These are phyloP conservation scores for Psilanteris sp. DNA, from an alignment of 1,140 invertebrate genomes.

Conservation along the genomic window DNA sequence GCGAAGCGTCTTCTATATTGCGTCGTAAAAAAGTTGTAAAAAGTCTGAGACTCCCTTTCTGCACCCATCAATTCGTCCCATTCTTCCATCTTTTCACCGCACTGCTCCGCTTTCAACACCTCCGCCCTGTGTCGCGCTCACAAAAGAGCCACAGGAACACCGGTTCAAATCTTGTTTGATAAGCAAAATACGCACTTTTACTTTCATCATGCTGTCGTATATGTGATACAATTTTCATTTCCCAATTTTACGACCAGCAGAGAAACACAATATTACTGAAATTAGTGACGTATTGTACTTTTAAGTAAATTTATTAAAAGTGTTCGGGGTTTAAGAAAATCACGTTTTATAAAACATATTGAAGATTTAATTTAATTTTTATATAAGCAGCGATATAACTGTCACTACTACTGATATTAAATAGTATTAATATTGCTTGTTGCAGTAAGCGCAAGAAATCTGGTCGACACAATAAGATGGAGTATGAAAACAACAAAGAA, in stretches of 20 bases:
- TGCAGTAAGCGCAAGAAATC: constrained; percentile 75
- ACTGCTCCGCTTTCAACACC: constrained; percentile 44
- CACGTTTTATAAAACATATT: too few species aligned
- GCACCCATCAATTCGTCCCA: constrained; percentile 57
- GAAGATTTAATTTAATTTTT: too few species aligned
- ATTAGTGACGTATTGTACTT: constrained; percentile 10
- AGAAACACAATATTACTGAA: constrained; percentile 24
- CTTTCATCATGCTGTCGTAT: constrained; percentile 38
- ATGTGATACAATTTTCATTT: constrained; percentile 31
- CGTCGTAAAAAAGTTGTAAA: constrained; percentile 71
- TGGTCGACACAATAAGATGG: constrained; percentile 24
- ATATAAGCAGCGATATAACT: too few species aligned
- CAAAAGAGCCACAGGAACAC: constrained; percentile 7
- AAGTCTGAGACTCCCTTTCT: constrained; percentile 48
- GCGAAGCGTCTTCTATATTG: constrained; percentile 67
- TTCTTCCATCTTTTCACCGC: constrained; percentile 36
- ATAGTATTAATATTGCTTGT: too few species aligned
- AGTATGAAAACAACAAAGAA: constrained; percentile 16
- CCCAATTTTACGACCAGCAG: constrained; percentile 18
- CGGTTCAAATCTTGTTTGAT: constrained; percentile 53
- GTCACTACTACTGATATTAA: too few species aligned
- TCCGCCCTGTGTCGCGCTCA: constrained; percentile 22
- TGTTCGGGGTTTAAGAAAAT: neutral
- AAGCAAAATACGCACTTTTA: constrained; percentile 48
- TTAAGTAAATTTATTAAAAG: constrained; percentile 10